These are phyloP conservation scores for Morinoia aosen DNA, from an alignment of 2,888 invertebrate species.

Conservation along the genomic window DNA sequence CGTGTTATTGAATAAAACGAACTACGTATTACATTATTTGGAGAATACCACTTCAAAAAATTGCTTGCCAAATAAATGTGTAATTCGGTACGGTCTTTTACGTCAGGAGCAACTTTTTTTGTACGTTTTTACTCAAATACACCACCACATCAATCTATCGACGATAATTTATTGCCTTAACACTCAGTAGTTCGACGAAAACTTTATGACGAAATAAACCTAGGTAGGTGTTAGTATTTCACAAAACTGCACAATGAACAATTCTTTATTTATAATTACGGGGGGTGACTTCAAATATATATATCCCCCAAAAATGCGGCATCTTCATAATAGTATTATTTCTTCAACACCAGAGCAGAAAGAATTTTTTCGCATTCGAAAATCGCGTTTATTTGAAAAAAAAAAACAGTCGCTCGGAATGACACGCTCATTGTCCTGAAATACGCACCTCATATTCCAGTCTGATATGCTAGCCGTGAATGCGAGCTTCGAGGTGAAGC, in stretches of 20 bases:
- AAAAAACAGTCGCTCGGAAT: not conserved
- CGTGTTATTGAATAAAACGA: too few species aligned
- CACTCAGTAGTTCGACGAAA: too few species aligned
- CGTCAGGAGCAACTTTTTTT: too few species aligned
- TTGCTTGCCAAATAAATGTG: too few species aligned
- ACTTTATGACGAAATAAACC: not conserved
- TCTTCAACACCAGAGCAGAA: not conserved
- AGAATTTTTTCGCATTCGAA: not conserved
- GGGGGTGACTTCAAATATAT: not conserved
- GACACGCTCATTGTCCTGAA: not conserved
- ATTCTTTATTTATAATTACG: not conserved
- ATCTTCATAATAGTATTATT: not conserved
- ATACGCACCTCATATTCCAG: not conserved
- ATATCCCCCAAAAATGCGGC: not conserved
- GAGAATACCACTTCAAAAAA: too few species aligned
- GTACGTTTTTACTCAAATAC: too few species aligned
- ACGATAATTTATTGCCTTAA: not conserved
- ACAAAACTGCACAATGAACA: not conserved
- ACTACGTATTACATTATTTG: too few species aligned
- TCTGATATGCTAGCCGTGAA: not conserved
- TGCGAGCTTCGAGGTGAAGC: not conserved
- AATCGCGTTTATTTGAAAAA: not conserved
- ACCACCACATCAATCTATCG: not conserved
- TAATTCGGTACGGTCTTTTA: too few species aligned
- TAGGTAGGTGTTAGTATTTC: not conserved